Base-by-base conservation (phyloP, 1,140 invertebrate genomes). In the Hycleus cichorii region DNA sequence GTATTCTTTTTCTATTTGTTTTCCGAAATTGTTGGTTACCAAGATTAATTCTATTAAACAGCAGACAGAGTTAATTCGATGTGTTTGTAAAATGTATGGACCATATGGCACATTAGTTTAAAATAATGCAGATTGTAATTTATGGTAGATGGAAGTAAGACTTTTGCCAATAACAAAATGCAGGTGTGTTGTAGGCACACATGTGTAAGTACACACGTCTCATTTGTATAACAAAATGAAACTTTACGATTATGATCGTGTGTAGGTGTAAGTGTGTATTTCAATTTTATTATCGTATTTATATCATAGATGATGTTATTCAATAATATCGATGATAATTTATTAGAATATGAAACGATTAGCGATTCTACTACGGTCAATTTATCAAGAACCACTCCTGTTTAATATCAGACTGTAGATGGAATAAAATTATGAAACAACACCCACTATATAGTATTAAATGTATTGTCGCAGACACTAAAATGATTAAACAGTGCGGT, bases 311-410 rank as follows among this genome's bases (percentile, higher is more conserved):
- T 45, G 51, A 32, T 5, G 1, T 32, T 4, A 32, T 32, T 32
- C 18, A 18, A 18, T 18, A 18, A 18, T 18, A 18, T 18, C 18
- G 18, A 18, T 18, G 2, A 52, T 52, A 52, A 52, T 52, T 52
- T 52, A 52, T 44, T 52, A 44, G 45, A 18, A 43, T 27, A 52
- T 43, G 50, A 44, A 43, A 43, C 50, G 45, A 52, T 52, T 52
- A 52, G 40, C 26, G 39, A 40, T 40, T 50, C 39, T 50, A 50
- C 43, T 40, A 40, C 49, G 50, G 50, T 27, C 42, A 42, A 53
- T 53, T 53, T 53, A 53, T 53, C 51, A 53, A 42, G 11, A 45
- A 53, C 51, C 51, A 53, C 51, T 53, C 51, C 51, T 46, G 51
- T 52, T 39, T 32, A 53, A 53, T 53, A 46, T 39, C 32, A 32